Conservation (phyloP, 1,140 invertebrate species). For the Drosophila oshimai region DNA sequence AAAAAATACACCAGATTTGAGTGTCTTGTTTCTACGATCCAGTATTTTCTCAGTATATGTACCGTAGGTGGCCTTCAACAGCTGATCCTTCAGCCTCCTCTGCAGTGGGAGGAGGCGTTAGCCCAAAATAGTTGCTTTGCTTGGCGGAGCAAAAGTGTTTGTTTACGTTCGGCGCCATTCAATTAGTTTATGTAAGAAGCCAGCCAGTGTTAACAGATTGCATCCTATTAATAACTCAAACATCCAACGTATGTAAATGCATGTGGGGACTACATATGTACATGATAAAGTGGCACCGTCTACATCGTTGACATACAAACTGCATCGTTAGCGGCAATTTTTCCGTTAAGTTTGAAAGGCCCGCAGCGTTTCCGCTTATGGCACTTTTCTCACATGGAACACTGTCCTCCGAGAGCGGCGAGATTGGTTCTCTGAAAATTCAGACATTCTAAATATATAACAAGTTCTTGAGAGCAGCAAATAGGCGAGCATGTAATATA, state of each 20-base stretch:
- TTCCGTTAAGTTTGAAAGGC: background rate
- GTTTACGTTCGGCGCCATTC: background rate
- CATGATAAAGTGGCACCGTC: too few species aligned
- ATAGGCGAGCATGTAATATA: constrained; percentile 65
- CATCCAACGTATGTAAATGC: too few species aligned
- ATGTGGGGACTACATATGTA: too few species aligned
- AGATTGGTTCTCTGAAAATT: constrained; percentile 28
- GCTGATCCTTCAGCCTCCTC: too few species aligned
- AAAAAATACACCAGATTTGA: too few species aligned
- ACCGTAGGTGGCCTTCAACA: too few species aligned
- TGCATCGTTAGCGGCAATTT: background rate
- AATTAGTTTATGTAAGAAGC: background rate
- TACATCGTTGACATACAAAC: background rate
- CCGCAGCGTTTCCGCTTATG: background rate
- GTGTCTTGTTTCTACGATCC: too few species aligned
- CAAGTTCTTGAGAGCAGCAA: constrained; percentile 52
- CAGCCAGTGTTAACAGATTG: background rate
- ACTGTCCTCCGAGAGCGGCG: too few species aligned
- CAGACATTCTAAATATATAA: constrained; percentile 66
- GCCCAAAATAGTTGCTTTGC: too few species aligned
- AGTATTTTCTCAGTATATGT: too few species aligned
- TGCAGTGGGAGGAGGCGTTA: too few species aligned
- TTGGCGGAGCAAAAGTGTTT: background rate
- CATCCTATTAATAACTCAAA: background rate
- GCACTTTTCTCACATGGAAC: background rate